Percentiles rank a stretch among this genome's conserved stretches.
Conservation (phyloP, 2,113 vertebrate genomes). For the Lethenteron camtschaticum region DNA sequence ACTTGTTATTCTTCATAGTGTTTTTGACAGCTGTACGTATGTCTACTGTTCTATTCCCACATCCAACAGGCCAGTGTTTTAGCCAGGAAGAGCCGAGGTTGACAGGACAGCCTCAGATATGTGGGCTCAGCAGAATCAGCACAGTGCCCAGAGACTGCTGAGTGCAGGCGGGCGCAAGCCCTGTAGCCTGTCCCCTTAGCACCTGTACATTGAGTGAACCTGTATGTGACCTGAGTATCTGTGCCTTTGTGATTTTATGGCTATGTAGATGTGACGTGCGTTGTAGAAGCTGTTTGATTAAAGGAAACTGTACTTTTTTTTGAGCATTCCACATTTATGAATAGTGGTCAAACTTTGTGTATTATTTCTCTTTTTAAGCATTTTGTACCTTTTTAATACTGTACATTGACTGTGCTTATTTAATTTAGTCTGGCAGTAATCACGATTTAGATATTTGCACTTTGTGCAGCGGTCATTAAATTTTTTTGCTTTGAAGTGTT, state of each 20-base stretch:
- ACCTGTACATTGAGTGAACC: neutral
- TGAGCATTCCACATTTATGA: neutral
- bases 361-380: neutral
- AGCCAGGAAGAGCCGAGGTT: slow-evolving; percentile 3
- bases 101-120: slow-evolving; percentile 4
- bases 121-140: slow-evolving; percentile 2
- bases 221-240: neutral
- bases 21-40: no score
- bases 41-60: neutral
- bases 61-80: slow-evolving; percentile 3
- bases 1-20: no score
- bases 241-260: neutral
- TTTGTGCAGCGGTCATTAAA: no score
- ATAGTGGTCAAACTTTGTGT: neutral
- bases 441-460: no score
- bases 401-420: neutral
- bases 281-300: neutral
- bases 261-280: neutral
- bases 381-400: slow-evolving; percentile 1
- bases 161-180: neutral
- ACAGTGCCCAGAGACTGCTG: slow-evolving; percentile 3
- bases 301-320: neutral
- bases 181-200: neutral
- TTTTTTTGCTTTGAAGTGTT: no score
- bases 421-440: neutral